A percentile compares a stretch with the other conserved stretches of the same genome.
Evolutionary conservation across 2,888 invertebrate species (phyloP).

Genomic region (Miltochrista miniata): DNA sequence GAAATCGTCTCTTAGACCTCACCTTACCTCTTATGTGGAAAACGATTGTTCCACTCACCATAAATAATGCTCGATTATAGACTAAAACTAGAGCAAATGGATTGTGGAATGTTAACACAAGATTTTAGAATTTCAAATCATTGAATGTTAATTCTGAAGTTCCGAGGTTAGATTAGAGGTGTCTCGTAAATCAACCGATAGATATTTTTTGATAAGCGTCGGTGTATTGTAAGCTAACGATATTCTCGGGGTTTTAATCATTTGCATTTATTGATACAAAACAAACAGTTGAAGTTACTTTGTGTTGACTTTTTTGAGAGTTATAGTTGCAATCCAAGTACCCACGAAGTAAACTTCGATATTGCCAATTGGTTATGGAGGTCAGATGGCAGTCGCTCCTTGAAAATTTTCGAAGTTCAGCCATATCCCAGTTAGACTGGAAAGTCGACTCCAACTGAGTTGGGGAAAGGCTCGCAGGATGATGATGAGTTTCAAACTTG

Average conservation of each 20-base stretch:
- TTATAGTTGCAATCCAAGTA: no score
- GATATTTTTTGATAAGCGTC: conserved; percentile 29
- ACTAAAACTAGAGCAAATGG: conserved; percentile 19
- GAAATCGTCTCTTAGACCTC: conserved; percentile 73
- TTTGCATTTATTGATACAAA: not conserved
- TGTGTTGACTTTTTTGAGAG: no score
- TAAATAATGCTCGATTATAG: conserved; percentile 3
- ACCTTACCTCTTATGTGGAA: conserved; percentile 40
- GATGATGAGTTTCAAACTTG: no score
- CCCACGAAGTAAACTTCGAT: no score
- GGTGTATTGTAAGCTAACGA: not conserved
- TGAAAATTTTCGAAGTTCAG: no score
- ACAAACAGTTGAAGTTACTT: no score
- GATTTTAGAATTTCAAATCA: conserved; percentile 38
- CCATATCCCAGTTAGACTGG: no score
- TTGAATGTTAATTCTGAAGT: conserved; percentile 34
- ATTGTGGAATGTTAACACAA: conserved; percentile 30
- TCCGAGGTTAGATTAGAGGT: conserved; percentile 35
- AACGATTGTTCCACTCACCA: conserved; percentile 7
- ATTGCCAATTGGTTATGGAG: no score
- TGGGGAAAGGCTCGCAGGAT: no score
- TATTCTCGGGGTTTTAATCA: not conserved
- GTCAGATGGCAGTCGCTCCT: no score
- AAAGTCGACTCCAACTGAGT: no score
- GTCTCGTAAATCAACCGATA: conserved; percentile 32